A percentile compares a stretch with the other conserved stretches of the same genome.
These are phyloP conservation scores for Siphamia tubifer DNA, from an alignment of 2,113 vertebrate genomes.

Conservation along the genomic window DNA sequence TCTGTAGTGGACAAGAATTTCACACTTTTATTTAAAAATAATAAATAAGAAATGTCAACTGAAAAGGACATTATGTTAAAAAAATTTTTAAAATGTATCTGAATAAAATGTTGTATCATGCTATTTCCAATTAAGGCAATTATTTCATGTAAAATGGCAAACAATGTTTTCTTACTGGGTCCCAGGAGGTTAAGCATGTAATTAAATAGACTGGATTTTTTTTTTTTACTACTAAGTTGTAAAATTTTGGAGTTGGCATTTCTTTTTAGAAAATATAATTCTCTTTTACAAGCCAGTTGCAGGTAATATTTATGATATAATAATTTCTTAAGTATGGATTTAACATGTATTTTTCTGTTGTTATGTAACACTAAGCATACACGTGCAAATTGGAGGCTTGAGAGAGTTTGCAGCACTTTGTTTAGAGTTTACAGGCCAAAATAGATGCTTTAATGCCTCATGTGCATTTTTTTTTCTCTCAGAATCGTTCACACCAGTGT, in stretches of 20 bases:
- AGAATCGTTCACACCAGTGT: constrained; percentile 14
- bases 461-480: neutral
- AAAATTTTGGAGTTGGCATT: constrained; percentile 9
- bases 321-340: constrained; percentile 10
- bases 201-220: no score
- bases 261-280: constrained; percentile 25
- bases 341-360: neutral
- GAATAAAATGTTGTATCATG: no score
- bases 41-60: no score
- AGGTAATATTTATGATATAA: constrained; percentile 1
- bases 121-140: no score
- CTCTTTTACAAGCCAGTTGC: constrained; percentile 13
- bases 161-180: no score
- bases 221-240: constrained; percentile 23
- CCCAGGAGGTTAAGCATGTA: no score
- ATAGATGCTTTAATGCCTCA: neutral
- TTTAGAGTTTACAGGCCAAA: constrained; percentile 19
- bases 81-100: no score
- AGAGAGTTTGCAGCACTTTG: neutral
- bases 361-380: neutral
- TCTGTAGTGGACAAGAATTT: no score
- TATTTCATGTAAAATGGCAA: no score
- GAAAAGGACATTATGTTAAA: no score
- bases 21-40: no score
- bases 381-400: no score